Evolutionary conservation across 2,797 vertebrate genomes (phyloP).

Genomic region (Gorsachius magnificus): DNA sequence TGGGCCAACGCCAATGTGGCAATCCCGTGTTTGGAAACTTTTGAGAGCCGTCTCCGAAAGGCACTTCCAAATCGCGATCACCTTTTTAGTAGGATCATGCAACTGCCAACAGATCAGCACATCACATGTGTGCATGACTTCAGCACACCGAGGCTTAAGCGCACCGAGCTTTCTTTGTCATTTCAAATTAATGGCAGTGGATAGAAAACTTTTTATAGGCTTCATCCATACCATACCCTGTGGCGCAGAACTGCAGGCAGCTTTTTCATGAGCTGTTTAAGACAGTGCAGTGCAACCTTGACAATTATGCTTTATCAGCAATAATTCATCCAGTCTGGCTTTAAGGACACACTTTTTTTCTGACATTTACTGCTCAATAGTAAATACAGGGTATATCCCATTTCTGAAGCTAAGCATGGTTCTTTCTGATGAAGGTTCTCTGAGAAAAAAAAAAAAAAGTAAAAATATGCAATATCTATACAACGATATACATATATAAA

Average conservation of each 20-base stretch:
- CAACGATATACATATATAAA: neutral
- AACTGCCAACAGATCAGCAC: neutral
- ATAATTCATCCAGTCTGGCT: neutral
- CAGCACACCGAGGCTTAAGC: neutral
- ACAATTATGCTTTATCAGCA: neutral
- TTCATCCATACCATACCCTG: neutral
- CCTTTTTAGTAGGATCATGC: neutral
- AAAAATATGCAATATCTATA: neutral
- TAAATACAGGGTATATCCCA: neutral
- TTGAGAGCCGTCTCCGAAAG: neutral
- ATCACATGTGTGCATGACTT: fast-evolving
- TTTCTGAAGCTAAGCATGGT: neutral
- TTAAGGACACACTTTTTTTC: neutral
- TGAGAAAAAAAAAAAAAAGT: neutral
- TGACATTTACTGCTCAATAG: neutral
- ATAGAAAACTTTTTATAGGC: neutral
- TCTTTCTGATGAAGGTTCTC: neutral
- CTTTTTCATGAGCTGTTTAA: neutral
- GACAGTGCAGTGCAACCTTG: neutral
- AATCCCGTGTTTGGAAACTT: fast-evolving
- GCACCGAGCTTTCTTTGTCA: neutral
- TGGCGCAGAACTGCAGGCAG: neutral
- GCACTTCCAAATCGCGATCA: fast-evolving
- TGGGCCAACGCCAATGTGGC: fast-evolving
- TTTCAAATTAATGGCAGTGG: neutral